A percentile compares a stretch with the other conserved stretches of the same genome.
These are phyloP conservation scores for Leptobrachium ailaonicum DNA, from an alignment of 2,113 vertebrate genomes.

Conservation along the genomic window DNA sequence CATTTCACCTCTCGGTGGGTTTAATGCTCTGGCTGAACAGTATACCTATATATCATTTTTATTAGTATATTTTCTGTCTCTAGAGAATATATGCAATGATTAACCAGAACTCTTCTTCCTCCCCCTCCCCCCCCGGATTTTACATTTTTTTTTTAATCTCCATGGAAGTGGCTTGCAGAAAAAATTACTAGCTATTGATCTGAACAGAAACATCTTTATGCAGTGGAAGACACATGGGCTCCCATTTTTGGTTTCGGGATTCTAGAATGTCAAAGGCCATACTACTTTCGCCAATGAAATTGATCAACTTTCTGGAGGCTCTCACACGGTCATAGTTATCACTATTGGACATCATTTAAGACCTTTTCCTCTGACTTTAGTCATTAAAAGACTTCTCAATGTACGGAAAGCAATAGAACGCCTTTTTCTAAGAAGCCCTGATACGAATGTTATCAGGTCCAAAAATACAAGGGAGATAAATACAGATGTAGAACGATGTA, in stretches of 20 bases:
- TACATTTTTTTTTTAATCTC: constrained; percentile 49
- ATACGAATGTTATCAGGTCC: constrained; percentile 36
- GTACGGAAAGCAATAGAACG: constrained; percentile 1
- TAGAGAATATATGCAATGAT: no score
- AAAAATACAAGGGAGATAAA: neutral
- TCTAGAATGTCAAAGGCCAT: constrained; percentile 41
- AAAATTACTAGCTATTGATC: constrained; percentile 44
- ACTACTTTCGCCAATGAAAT: constrained; percentile 38
- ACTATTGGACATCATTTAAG: constrained; percentile 48
- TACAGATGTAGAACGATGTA: constrained; percentile 19
- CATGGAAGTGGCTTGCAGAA: constrained; percentile 45
- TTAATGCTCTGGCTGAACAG: no score
- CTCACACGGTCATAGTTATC: constrained; percentile 42
- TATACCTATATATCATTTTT: no score
- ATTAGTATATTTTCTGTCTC: no score
- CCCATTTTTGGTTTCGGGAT: constrained; percentile 20
- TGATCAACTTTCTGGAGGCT: constrained; percentile 50
- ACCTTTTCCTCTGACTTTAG: constrained; percentile 41
- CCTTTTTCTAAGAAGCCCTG: no score
- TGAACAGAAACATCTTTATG: constrained; percentile 49
- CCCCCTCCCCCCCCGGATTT: constrained; percentile 23
- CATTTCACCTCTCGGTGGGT: no score
- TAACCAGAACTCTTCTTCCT: neutral
- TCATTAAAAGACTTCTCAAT: constrained; percentile 41
- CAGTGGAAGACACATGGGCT: constrained; percentile 57